Base-by-base conservation (phyloP, 2,888 invertebrate species). In the Protophormia terraenovae region DNA sequence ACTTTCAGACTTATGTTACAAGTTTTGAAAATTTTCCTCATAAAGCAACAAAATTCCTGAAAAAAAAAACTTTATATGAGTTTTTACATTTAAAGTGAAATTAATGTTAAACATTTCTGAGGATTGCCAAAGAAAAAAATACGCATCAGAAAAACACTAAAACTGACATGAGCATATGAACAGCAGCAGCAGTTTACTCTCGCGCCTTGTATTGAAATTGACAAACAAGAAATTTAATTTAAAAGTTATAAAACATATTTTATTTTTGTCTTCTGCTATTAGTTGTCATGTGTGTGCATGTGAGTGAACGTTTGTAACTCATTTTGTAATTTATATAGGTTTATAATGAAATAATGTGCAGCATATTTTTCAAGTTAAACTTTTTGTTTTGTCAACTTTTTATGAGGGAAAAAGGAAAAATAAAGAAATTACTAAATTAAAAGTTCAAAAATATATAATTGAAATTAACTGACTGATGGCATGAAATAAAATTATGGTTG, bases 161-260 rank as follows among this genome's bases (percentile, higher is more conserved):
- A 32, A 12, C 22, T 60, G 19, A n/a, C n/a, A 8, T 22, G 19
- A 73, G 19, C 0, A 50, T 24, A 38, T 38, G 38, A 14, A 12
- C 16, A 12, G 7, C 32, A 6, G 5, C 32, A 27, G 22, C 35
- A 32, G n/a, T 22, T 45, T n/a, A 47, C 53, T 53, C 2, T 12
- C n/a, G n/a, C 60, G 24, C 3, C 22, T 29, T 41, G 12, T 58
- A 58, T 14, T 27, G 5, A 22, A 76, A 67, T 58, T 78, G 69
- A 50, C 69, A 78, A 66, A 64, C 45, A 69, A 66, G 50, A 82
- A 82, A 69, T 75, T 78, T 78, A 82, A 85, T 78, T 82, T 85
- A 82, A 72, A 81, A 84, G 75, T 80, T 79, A 60, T 47, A 80
- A 66, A 69, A 66, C 24, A 69, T 53, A n/a, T 53, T 84, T 71